Evolutionary conservation across 2,888 invertebrate species (phyloP).

Genomic region (Drosophila hawaiiensis): DNA sequence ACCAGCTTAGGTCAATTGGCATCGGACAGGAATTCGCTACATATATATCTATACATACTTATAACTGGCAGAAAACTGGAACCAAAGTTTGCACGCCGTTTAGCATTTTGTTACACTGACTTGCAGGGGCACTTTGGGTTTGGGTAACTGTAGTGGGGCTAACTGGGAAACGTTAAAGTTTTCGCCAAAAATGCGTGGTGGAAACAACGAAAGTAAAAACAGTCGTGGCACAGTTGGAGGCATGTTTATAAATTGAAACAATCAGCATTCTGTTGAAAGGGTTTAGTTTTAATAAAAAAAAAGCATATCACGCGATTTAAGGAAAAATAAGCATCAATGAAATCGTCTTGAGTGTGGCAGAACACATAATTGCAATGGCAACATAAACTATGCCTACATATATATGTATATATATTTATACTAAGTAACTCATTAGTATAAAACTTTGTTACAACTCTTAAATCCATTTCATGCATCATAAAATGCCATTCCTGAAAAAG

Average conservation of each 20-base stretch:
- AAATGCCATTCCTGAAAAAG: constrained; percentile 12
- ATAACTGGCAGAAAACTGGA: constrained; percentile 4
- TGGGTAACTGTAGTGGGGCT: background rate
- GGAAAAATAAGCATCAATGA: background rate
- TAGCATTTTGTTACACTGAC: constrained; percentile 59
- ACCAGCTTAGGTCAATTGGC: constrained; percentile 27
- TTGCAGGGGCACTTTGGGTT: constrained; percentile 24
- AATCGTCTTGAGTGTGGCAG: background rate
- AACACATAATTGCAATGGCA: background rate
- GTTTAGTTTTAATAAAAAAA: background rate
- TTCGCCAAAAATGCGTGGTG: constrained; percentile 33
- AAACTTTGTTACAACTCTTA: background rate
- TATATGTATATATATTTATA: background rate
- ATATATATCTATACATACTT: constrained; percentile 7
- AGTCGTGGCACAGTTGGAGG: background rate
- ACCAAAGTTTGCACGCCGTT: constrained; percentile 56
- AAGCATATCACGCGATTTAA: background rate
- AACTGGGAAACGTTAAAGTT: constrained; percentile 34
- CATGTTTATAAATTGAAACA: background rate
- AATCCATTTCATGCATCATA: constrained; percentile 39
- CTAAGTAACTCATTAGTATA: background rate
- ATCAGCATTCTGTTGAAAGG: background rate
- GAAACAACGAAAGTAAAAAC: background rate
- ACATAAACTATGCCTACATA: background rate
- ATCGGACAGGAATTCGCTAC: constrained; percentile 11